Evolutionary conservation across 2,797 vertebrate species (phyloP), one percentile per base, ranked within the genome.

Genomic region (Periophthalmus magnuspinnatus): DNA sequence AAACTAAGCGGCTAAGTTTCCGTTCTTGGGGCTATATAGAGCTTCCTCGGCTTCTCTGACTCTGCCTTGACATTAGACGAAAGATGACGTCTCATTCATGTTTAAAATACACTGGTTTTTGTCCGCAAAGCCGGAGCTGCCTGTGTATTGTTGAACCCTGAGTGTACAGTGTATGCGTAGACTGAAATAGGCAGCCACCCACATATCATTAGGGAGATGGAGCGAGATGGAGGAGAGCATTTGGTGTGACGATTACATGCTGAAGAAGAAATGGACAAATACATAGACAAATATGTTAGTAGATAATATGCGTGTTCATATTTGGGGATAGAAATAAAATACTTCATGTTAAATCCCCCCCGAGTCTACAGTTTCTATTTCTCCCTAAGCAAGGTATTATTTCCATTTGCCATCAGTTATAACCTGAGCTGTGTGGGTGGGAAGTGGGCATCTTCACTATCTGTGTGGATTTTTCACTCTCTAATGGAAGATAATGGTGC

Each of bases 161-260:
- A 81, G 86, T 79, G 88, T 86, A 84, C 85, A 57, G 34, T 67
- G 65, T 67, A 83, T 86, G 87, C 81, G 89, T 86, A 76, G 90
- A 91, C 90, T 85, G 90, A 93, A 93, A 93, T 92, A 94, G 93
- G 90, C 90, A 90, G 75, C 92, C 91, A 81, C 93, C 93, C 92
- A 93, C 93, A 89, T 89, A 89, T 92, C 87, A 90, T 93, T 93
- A 92, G 86, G 89, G 91, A 91, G 88, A 88, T 76, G 84, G 79
- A 88, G 86, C 59, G 76, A 84, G 87, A 81, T 81, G 74, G 82
- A 83, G 84, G 77, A 80, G 82, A 79, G 83, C 84, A 82, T 72
- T 78, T 78, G 48, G 73, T 88, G 80, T 85, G 85, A 84, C 86
- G 85, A 28, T 54, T 21, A 34, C 52, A 79, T 73, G 85, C 62